A percentile compares a stretch with the other conserved stretches of the same genome.
phyloP scores from a whole-genome alignment of 1,140 invertebrate genomes.

The Drosophila santomea region DNA sequence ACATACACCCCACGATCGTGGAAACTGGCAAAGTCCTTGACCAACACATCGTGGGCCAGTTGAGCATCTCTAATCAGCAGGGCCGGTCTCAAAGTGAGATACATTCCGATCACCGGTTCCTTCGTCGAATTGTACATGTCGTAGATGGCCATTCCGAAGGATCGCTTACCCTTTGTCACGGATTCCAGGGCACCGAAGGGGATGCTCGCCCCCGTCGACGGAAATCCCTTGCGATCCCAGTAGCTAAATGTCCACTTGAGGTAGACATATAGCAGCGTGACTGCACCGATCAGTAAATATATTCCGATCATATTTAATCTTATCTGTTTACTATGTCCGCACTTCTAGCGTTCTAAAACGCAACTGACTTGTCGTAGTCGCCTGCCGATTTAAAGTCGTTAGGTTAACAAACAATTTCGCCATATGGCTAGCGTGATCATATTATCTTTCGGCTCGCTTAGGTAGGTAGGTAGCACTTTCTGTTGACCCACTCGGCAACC shows the following conservation, averaged over 20 bases:
- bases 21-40: constrained; percentile 85
- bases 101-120: constrained; percentile 73
- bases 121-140: constrained; percentile 63
- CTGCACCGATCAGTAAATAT: constrained; percentile 32
- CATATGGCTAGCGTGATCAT: background rate
- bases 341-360: constrained; percentile 5
- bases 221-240: constrained; percentile 77
- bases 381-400: constrained; percentile 43
- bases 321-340: constrained; percentile 1
- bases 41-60: constrained; percentile 83
- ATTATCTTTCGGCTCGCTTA: constrained; percentile 1
- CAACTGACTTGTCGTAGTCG: constrained; percentile 28
- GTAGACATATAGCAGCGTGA: constrained; percentile 54
- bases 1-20: constrained; percentile 84
- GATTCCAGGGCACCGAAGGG: constrained; percentile 71
- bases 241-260: constrained; percentile 63
- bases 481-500: background rate
- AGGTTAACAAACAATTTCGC: constrained; percentile 4
- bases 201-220: constrained; percentile 34
- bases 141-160: constrained; percentile 69
- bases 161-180: constrained; percentile 39
- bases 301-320: constrained; percentile 44
- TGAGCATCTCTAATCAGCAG: constrained; percentile 85
- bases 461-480: background rate
- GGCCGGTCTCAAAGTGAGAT: constrained; percentile 74